Base-by-base conservation (phyloP, 2,888 invertebrate genomes). In the Microctonus brassicae region DNA sequence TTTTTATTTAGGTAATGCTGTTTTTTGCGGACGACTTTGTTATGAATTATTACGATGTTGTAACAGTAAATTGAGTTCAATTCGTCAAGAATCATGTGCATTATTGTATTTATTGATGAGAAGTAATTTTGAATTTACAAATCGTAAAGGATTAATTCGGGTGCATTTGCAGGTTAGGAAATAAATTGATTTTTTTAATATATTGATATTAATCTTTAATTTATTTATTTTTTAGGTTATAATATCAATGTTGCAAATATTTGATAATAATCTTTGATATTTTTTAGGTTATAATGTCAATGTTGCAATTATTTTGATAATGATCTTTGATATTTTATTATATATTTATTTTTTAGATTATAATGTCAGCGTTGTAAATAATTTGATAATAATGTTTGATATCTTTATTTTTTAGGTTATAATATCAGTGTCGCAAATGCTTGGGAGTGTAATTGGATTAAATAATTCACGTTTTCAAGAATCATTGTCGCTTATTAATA, bases 391-490 rank as follows among this genome's bases (percentile, higher is more conserved):
- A 61, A 64, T 69, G 67, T 63, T 58, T 61, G n/a, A 64, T 66
- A 0, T 57, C 36, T 22, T 68, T 57, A 13, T 61, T 29, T 29
- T 88, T 20, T 88, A 95, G 93, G 96, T 97, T 36, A 97, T 98
- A 76, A 97, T 98, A 82, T 96, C 97, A 0, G 96, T 98, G 13
- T 98, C 98, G 0, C 95, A 97, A 88, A 92, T 98, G 88, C 91
- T 97, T 75, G 97, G 97, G 72, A 95, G 94, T 82, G 93, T 96
- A 5, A 94, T 95, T n/a, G 95, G 95, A 2, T 89, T 97, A 76
- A 97, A 97, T 88, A 97, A 96, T 88, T 93, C 95, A n/a, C 91
- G 97, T 57, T 97, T 98, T 88, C 97, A 97, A 89, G 97, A 97
- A 87, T 97, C 96, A 77, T 89, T 98, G 4, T 95, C 96, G 3